Conservation (phyloP, 2,888 invertebrate genomes). For the Monoplex corrugatus region DNA sequence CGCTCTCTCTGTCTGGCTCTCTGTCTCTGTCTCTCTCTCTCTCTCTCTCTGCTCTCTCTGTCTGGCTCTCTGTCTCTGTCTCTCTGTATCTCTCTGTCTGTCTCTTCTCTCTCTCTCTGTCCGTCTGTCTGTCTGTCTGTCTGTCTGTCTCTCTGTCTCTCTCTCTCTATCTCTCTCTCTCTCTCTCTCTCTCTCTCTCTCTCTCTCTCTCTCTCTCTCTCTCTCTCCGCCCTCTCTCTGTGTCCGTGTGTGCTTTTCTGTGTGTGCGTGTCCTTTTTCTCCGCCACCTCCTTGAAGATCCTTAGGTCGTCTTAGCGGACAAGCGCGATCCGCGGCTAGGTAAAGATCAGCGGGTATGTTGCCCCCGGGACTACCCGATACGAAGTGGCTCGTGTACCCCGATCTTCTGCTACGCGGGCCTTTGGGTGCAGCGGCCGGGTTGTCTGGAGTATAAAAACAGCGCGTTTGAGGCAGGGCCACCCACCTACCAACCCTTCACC, state of each 20-base stretch:
- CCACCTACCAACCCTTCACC: too few species aligned
- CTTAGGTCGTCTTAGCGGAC: too few species aligned
- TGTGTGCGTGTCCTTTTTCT: not conserved
- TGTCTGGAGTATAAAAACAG: too few species aligned
- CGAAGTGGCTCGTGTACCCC: too few species aligned
- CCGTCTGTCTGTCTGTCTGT: not conserved
- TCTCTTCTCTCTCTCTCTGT: too few species aligned
- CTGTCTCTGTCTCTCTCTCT: not conserved
- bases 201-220: not conserved
- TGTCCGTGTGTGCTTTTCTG: not conserved
- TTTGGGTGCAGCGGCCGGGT: too few species aligned
- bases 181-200: not conserved
- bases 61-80: not conserved
- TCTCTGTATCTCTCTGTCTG: slow-evolving; percentile 43
- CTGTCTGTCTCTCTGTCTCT: not conserved
- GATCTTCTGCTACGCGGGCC: too few species aligned
- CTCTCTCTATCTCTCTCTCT: not conserved
- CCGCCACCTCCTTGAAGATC: not conserved
- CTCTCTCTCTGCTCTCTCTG: not conserved
- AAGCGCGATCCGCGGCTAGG: too few species aligned
- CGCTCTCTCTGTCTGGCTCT: not conserved
- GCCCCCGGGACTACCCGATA: too few species aligned
- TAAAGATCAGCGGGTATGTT: too few species aligned
- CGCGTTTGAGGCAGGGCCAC: too few species aligned
- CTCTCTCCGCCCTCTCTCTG: not conserved